A percentile compares a stretch with the other conserved stretches of the same genome.
Evolutionary conservation across 2,113 vertebrate genomes (phyloP).

Genomic region (Myotis yumanensis): DNA sequence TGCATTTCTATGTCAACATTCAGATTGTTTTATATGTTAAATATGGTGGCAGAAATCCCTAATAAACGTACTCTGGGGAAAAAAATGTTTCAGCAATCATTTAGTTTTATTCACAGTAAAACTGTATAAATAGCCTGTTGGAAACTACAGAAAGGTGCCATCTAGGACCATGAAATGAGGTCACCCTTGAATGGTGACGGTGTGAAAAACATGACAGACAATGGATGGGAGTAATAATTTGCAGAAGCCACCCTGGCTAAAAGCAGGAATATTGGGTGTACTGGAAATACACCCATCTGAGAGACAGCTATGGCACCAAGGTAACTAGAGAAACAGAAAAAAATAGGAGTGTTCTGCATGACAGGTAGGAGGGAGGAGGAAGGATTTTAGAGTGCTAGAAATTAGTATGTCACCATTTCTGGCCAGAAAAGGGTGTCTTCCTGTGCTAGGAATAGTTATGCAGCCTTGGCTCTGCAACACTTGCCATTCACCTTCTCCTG

Average conservation of each 20-base stretch:
- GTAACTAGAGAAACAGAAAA: background rate
- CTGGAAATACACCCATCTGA: background rate
- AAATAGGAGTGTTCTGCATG: background rate
- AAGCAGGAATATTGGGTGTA: background rate
- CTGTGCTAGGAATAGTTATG: background rate
- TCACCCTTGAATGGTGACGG: conserved; percentile 21
- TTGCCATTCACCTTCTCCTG: background rate
- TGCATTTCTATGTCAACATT: conserved; percentile 96
- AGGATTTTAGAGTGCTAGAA: background rate
- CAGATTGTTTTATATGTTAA: conserved; percentile 98
- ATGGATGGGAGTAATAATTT: background rate
- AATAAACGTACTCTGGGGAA: conserved; percentile 87
- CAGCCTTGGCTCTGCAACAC: background rate
- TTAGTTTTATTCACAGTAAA: conserved; percentile 65
- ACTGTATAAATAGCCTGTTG: conserved; percentile 7
- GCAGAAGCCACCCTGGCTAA: background rate
- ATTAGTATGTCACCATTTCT: background rate
- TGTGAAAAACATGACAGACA: background rate
- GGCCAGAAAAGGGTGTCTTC: background rate
- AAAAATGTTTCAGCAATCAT: conserved; percentile 77
- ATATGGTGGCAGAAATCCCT: conserved; percentile 94
- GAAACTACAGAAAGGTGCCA: background rate
- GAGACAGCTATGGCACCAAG: background rate
- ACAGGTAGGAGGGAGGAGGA: background rate
- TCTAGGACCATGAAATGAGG: background rate